Evolutionary conservation across 2,797 vertebrate genomes (phyloP).

Genomic region (Anguilla megastoma): DNA sequence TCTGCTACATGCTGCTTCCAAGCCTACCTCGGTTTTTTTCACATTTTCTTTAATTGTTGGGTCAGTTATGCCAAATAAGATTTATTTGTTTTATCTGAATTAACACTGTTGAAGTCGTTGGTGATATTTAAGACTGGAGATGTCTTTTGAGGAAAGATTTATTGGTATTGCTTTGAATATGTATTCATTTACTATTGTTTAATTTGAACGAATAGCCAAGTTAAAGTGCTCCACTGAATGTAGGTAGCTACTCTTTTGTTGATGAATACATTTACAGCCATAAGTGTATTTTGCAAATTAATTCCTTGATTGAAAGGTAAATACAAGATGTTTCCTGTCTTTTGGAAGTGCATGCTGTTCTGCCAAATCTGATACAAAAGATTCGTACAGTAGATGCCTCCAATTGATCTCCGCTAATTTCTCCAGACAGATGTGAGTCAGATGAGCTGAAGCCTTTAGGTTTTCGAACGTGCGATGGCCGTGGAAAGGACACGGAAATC

Average conservation of each 20-base stretch:
- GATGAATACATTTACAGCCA: no score
- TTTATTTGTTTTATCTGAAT: neutral
- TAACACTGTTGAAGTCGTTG: neutral
- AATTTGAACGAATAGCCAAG: neutral
- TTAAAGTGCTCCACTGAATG: neutral
- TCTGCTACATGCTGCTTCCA: neutral
- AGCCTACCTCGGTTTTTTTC: neutral
- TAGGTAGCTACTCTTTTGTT: neutral
- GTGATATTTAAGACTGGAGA: neutral
- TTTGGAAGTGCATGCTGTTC: neutral
- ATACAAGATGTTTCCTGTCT: neutral
- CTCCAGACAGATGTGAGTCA: neutral
- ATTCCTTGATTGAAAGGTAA: neutral
- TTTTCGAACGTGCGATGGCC: neutral
- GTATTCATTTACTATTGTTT: neutral
- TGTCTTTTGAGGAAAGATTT: neutral
- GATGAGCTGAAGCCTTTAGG: neutral
- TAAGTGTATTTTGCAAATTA: neutral
- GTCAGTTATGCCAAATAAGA: neutral
- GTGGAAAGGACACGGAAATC: conserved; percentile 17
- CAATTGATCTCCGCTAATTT: neutral
- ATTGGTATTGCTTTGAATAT: neutral
- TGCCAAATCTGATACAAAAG: neutral
- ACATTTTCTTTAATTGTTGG: neutral
- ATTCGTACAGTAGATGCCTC: neutral